A percentile compares a stretch with the other conserved stretches of the same genome.
These are phyloP conservation scores for Psophia crepitans DNA, from an alignment of 2,113 vertebrate genomes.

Conservation along the genomic window DNA sequence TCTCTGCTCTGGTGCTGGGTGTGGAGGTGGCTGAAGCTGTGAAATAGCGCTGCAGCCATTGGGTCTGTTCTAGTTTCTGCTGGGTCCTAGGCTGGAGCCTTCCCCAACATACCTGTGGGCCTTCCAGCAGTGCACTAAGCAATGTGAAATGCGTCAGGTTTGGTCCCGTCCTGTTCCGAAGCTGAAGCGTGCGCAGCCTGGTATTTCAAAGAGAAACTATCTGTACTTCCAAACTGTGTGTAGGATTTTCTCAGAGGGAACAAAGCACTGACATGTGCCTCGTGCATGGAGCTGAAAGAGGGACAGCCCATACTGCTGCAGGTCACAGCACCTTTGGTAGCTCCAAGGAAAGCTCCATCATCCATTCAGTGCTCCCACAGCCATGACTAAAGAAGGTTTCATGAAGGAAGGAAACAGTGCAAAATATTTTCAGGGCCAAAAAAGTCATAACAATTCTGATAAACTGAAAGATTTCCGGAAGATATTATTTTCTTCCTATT, in stretches of 20 bases:
- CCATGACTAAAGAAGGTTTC: not conserved
- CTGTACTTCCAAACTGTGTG: not conserved
- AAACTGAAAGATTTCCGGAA: not conserved
- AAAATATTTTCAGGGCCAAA: not conserved
- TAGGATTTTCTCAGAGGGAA: not conserved
- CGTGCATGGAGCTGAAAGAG: not conserved
- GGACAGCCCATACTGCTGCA: not conserved
- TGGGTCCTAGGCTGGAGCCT: fast-evolving
- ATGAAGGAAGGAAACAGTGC: not conserved
- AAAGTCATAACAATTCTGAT: not conserved
- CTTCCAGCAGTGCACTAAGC: not conserved
- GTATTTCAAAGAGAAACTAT: not conserved
- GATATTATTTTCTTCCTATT: not conserved
- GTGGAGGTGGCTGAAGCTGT: not conserved
- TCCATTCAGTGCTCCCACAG: not conserved
- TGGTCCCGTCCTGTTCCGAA: not conserved
- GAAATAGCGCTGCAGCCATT: not conserved
- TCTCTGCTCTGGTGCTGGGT: not conserved
- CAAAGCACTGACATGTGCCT: not conserved
- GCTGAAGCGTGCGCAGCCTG: not conserved
- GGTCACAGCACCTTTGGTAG: not conserved
- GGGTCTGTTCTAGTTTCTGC: not conserved
- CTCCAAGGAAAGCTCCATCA: not conserved
- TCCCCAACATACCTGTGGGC: too few relatives aligned
- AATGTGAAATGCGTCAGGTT: not conserved